Base-by-base conservation (phyloP, 2,797 vertebrate genomes). In the Chloroceryle amazona region DNA sequence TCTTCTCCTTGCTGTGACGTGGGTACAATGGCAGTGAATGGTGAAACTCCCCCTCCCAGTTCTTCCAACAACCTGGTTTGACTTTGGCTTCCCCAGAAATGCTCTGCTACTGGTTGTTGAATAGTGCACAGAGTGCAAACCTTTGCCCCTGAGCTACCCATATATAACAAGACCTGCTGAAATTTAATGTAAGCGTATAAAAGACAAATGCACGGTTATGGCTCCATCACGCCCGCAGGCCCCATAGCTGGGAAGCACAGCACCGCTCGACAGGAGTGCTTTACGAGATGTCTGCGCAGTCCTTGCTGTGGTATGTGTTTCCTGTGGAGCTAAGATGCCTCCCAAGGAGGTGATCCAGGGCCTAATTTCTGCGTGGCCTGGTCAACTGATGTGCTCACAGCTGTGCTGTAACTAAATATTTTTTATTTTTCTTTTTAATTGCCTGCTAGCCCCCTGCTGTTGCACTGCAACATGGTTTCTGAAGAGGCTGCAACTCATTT, bases 301-400 rank as follows among this genome's bases (percentile, higher is more conserved):
- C 62, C 91, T 70, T 2, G 49, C 85, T 1, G 19, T 57, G 70
- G 85, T 88, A 67, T 91, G 86, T 49, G 76, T 90, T 93, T 96
- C 96, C 95, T 95, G 93, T 96, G 96, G 91, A 90, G 67, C 80
- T 84, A 37, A 3, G 70, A 42, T 95, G 88, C 88, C 94, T 97
- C 96, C 92, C 92, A 49, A 79, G 71, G 94, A 94, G 96, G 70
- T 39, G 95, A 93, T 93, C 74, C 35, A 81, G 91, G 94, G 70
- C 94, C 82, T 75, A 9, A 94, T 83, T 93, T 83, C 80, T 39
- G 66, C 55, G 1, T 93, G 96, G 91, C 95, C 90, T 78, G 95
- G 91, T 89, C 78, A n/a, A 76, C 94, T 1, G 93, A n/a, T 94
- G 93, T 90, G 92, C 86, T 89, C 71, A 22, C 95, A 97, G 96